Conservation (phyloP, 2,888 invertebrate species). For the Ochropleura plecta region DNA sequence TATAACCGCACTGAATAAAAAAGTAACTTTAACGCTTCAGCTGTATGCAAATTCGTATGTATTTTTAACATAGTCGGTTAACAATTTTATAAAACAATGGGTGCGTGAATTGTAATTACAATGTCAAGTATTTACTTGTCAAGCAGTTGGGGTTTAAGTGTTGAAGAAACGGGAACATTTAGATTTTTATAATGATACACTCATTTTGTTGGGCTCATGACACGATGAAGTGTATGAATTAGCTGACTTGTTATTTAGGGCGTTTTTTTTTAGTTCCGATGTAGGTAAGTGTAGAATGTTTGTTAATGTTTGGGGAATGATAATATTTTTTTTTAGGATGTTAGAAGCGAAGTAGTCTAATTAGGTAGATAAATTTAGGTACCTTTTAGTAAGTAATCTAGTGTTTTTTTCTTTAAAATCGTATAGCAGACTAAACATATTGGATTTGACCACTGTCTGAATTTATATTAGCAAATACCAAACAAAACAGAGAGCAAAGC, state of each 20-base stretch:
- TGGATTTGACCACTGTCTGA: neutral
- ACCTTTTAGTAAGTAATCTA: neutral
- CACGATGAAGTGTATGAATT: slow-evolving; percentile 66
- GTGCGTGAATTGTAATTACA: slow-evolving; percentile 80
- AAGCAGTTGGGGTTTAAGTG: slow-evolving; percentile 71
- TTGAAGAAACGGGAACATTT: slow-evolving; percentile 69
- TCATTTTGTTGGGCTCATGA: slow-evolving; percentile 59
- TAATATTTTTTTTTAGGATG: neutral
- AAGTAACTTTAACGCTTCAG: slow-evolving; percentile 44
- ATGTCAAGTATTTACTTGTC: slow-evolving; percentile 84
- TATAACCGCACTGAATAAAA: slow-evolving; percentile 69
- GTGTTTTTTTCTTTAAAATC: neutral
- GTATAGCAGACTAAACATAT: neutral
- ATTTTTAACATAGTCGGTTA: slow-evolving; percentile 51
- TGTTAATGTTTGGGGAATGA: neutral
- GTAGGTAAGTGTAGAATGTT: slow-evolving; percentile 6
- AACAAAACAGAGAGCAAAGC: slow-evolving; percentile 11
- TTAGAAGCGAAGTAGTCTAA: neutral
- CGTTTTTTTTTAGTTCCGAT: slow-evolving; percentile 31
- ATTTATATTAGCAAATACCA: neutral
- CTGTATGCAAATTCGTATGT: slow-evolving; percentile 53
- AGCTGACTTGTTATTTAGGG: slow-evolving; percentile 47
- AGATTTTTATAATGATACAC: slow-evolving; percentile 68
- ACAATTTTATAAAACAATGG: slow-evolving; percentile 80
- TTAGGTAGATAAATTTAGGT: neutral